phyloP scores from a whole-genome alignment of 1,140 invertebrate species.

The Heliothis subflexa region DNA sequence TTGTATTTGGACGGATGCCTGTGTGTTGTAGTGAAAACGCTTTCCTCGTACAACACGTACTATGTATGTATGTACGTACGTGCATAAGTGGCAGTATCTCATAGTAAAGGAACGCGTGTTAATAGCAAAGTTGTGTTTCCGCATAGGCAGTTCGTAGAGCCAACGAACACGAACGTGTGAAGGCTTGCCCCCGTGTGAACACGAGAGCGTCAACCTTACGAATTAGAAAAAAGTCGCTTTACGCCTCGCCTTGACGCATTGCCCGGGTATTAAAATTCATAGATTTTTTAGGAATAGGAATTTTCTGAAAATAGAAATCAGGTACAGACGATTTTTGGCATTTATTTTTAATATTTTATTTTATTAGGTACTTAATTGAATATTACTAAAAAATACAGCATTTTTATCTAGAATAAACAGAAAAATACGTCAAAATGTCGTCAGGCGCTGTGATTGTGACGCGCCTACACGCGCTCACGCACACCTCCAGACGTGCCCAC shows the following conservation, averaged over 20 bases:
- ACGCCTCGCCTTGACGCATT: constrained; percentile 61
- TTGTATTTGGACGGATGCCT: constrained; percentile 44
- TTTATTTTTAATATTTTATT: neutral
- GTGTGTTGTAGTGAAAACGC: constrained; percentile 54
- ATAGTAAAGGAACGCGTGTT: constrained; percentile 82
- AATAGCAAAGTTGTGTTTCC: constrained; percentile 82
- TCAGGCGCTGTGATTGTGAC: constrained; percentile 73
- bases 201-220: constrained; percentile 82
- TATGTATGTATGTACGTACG: constrained; percentile 72
- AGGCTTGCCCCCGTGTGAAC: constrained; percentile 76
- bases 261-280: constrained; percentile 49
- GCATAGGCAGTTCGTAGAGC: constrained; percentile 78
- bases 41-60: constrained; percentile 61
- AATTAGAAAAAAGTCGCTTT: constrained; percentile 81
- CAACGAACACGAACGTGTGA: constrained; percentile 72
- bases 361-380: neutral
- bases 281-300: constrained; percentile 30
- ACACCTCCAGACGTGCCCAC: constrained; percentile 65
- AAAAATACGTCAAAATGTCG: constrained; percentile 73
- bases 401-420: constrained; percentile 58
- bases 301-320: constrained; percentile 34
- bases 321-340: neutral
- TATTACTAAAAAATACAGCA: neutral
- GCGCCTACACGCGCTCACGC: constrained; percentile 74
- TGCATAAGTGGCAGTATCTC: constrained; percentile 82